These are phyloP conservation scores for Pelmatolapia mariae DNA, from an alignment of 2,113 vertebrate genomes.

Conservation along the genomic window DNA sequence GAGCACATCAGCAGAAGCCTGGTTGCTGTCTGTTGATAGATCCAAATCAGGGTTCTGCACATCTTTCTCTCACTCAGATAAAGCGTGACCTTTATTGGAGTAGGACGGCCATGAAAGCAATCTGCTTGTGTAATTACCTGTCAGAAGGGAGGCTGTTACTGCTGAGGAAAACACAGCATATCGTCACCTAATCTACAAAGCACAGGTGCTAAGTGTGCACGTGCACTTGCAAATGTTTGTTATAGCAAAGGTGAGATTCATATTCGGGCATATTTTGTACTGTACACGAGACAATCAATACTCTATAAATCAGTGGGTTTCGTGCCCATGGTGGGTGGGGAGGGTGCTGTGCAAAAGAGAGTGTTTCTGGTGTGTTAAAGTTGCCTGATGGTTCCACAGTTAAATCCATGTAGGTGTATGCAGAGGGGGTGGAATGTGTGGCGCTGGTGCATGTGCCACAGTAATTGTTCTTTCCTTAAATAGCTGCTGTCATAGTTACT, in stretches of 20 bases:
- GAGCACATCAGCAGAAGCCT: not conserved
- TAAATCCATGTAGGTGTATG: slow-evolving; percentile 35
- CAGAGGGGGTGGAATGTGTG: slow-evolving; percentile 31
- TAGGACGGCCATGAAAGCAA: slow-evolving; percentile 63
- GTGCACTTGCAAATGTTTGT: not conserved
- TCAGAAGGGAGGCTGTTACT: slow-evolving; percentile 66
- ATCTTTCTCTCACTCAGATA: slow-evolving; percentile 49
- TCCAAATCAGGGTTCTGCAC: slow-evolving; percentile 36
- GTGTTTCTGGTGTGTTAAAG: slow-evolving; percentile 40
- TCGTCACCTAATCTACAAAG: slow-evolving; percentile 58
- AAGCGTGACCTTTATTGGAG: slow-evolving; percentile 69
- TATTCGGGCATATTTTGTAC: not conserved
- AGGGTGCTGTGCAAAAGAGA: not conserved
- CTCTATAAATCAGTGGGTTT: not conserved
- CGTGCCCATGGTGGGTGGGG: not conserved
- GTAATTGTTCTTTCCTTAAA: slow-evolving; percentile 71
- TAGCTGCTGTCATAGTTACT: slow-evolving; percentile 73
- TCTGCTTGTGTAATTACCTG: slow-evolving; percentile 75
- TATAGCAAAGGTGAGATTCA: not conserved
- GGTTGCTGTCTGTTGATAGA: slow-evolving; percentile 10
- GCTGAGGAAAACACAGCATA: slow-evolving; percentile 56
- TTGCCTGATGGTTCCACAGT: slow-evolving; percentile 38
- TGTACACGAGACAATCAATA: slow-evolving; percentile 19
- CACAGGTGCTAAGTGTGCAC: slow-evolving; percentile 38
- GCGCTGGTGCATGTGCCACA: slow-evolving; percentile 41